These are phyloP conservation scores for Carabus problematicus DNA, from an alignment of 2,888 invertebrate species.

Conservation along the genomic window DNA sequence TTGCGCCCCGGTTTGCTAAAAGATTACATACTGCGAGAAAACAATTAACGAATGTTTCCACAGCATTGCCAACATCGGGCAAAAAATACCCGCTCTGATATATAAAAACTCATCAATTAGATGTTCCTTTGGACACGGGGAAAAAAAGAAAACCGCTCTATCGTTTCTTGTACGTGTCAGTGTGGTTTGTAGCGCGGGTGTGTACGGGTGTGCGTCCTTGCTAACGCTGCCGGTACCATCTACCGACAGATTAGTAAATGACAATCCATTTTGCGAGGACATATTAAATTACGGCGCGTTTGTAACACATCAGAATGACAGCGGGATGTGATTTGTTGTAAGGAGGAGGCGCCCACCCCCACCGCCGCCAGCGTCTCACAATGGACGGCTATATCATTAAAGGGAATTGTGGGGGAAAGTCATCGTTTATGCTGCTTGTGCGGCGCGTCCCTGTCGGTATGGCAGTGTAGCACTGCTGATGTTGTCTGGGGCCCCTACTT, in stretches of 20 bases:
- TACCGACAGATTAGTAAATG: conserved; percentile 10
- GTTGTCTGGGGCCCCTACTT: not conserved
- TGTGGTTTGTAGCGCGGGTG: not conserved
- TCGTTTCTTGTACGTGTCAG: not conserved
- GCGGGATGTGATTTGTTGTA: conserved; percentile 16
- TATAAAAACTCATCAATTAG: conserved; percentile 10
- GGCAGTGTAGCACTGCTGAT: not conserved
- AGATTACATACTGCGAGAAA: not conserved
- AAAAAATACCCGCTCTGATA: not conserved
- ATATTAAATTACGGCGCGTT: conserved; percentile 16
- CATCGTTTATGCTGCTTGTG: conserved; percentile 17
- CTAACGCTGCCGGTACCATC: not conserved
- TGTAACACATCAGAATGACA: conserved; percentile 17
- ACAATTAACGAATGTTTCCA: conserved; percentile 3
- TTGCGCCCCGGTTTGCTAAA: no score
- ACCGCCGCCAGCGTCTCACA: not conserved
- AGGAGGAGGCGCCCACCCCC: not conserved
- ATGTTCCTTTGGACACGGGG: not conserved
- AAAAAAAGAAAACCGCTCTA: not conserved
- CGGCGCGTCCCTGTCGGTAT: not conserved
- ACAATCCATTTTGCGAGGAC: conserved; percentile 8
- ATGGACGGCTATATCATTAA: conserved; percentile 9
- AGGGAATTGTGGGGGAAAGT: not conserved
- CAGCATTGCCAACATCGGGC: not conserved
- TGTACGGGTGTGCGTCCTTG: not conserved